A percentile compares a stretch with the other conserved stretches of the same genome.
Evolutionary conservation across 2,797 vertebrate species (phyloP).

Genomic region (Enteromius unitaeniatus): DNA sequence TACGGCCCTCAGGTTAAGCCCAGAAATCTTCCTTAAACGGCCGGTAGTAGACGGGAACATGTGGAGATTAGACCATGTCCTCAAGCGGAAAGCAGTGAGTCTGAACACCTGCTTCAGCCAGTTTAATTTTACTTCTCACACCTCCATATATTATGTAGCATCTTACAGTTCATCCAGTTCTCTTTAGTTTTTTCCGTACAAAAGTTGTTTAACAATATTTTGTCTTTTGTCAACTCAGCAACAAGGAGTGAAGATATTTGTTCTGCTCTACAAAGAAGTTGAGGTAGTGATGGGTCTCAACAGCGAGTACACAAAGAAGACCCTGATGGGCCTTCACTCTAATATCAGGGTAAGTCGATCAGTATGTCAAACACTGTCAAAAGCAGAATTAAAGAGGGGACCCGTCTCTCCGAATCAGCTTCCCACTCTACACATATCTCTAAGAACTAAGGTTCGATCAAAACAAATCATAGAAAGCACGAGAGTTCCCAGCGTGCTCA

Average conservation of each 20-base stretch:
- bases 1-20: constrained; percentile 62
- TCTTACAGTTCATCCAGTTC: background rate
- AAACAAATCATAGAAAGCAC: constrained; percentile 73
- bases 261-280: constrained; percentile 68
- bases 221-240: constrained; percentile 52
- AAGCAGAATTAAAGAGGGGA: constrained; percentile 59
- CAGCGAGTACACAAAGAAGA: constrained; percentile 69
- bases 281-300: constrained; percentile 66
- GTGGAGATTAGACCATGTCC: constrained; percentile 67
- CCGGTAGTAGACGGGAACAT: constrained; percentile 67
- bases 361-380: constrained; percentile 52
- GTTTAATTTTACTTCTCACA: constrained; percentile 1
- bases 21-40: constrained; percentile 68
- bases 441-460: constrained; percentile 74
- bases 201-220: constrained; percentile 4
- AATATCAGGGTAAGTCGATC: constrained; percentile 66
- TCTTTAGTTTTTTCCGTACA: background rate
- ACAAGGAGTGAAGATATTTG: constrained; percentile 65
- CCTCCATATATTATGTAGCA: background rate
- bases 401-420: constrained; percentile 70
- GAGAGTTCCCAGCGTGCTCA: constrained; percentile 67
- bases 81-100: constrained; percentile 69
- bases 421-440: constrained; percentile 50
- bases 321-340: constrained; percentile 63
- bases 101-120: constrained; percentile 32